Evolutionary conservation across 1,140 invertebrate species (phyloP), one percentile per base, ranked within the genome.

Genomic region (Delia radicum): DNA sequence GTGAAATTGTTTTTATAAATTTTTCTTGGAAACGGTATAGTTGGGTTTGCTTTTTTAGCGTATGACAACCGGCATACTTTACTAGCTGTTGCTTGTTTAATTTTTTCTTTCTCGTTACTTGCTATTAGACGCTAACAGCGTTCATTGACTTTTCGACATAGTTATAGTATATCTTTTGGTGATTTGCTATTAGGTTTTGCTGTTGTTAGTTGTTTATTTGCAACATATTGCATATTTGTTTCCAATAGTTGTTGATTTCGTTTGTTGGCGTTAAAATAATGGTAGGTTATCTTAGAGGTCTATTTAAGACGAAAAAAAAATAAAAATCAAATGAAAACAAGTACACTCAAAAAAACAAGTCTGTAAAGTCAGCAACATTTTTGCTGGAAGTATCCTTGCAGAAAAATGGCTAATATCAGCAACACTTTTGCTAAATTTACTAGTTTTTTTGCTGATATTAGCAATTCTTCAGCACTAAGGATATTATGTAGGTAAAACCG

Each of bases 111-210:
- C 4, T 67, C n/a, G 63, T 31, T 69, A 31, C n/a, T 29, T 18
- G 27, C 63, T 33, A 31, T 55, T 69, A 33, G 21, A 69, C 65
- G 29, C 65, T 69, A 18, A 69, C 18, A 24, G 65, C 65, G 65
- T 69, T 69, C 21, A 69, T 69, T 69, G 65, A 69, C 29, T 69
- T 69, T 69, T 69, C 21, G 65, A 24, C 65, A 69, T 69, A 69
- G 65, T 69, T 69, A 69, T 69, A 21, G 29, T 27, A n/a, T n/a
- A n/a, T n/a, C 55, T 15, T 15, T 29, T 26, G 13, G 4, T 65
- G 62, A n/a, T n/a, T 29, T 28, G 62, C 62, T 28, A 13, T 65
- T 65, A 10, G 13, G 62, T n/a, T n/a, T 18, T 63, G 27, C 55
- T 3, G 18, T 24, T 61, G 24, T 10, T 29, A 33, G 26, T 69